Evolutionary conservation across 1,140 invertebrate genomes (phyloP).

Genomic region (Bombus pascuorum): DNA sequence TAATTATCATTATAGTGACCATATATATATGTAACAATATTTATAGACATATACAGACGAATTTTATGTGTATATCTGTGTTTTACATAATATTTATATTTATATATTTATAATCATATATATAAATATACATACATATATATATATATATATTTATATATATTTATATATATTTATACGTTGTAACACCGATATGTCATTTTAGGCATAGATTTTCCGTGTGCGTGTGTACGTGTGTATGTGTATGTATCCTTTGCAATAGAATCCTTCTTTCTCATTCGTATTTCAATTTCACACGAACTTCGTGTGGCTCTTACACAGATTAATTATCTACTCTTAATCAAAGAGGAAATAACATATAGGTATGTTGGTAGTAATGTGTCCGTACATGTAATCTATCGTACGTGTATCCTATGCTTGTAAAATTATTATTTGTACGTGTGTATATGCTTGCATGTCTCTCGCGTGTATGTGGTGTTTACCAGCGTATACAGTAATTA

Average conservation of each 20-base stretch:
- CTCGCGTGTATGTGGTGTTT: background rate
- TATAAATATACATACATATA: conserved; percentile 1
- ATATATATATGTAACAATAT: conserved; percentile 65
- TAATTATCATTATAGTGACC: conserved; percentile 58
- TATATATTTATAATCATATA: conserved; percentile 32
- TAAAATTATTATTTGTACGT: conserved; percentile 13
- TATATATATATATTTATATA: conserved; percentile 27
- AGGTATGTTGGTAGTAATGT: background rate
- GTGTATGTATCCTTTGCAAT: background rate
- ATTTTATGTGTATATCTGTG: conserved; percentile 56
- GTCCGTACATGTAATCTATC: background rate
- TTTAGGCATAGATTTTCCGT: conserved; percentile 57
- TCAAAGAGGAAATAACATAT: conserved; percentile 14
- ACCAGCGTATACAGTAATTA: conserved; percentile 3
- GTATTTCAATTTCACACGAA: background rate
- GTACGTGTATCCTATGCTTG: conserved; percentile 2
- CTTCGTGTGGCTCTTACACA: background rate
- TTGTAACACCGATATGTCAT: conserved; percentile 62
- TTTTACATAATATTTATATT: conserved; percentile 45
- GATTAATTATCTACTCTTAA: background rate
- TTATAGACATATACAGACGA: conserved; percentile 69
- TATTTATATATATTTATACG: conserved; percentile 36
- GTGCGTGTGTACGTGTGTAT: background rate
- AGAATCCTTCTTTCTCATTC: conserved; percentile 2
- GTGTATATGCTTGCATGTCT: background rate